Evolutionary conservation across 2,888 invertebrate genomes (phyloP), one percentile per base, ranked within the genome.

Genomic region (Sialis fuliginosa): DNA sequence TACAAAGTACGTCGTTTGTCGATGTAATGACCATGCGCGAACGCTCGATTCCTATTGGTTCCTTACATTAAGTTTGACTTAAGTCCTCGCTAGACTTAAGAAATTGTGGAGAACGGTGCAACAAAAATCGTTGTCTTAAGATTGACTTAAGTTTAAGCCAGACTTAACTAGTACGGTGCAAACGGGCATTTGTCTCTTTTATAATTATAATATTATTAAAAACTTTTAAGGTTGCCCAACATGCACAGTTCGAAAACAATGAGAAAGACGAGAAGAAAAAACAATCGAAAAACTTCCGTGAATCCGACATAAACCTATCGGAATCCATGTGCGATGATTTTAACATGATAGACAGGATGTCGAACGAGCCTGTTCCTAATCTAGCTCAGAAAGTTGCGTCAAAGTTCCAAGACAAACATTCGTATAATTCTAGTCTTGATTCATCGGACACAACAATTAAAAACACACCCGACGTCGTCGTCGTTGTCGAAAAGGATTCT

Each of bases 241-340:
- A 83, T 54, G 82, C 84, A 0, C 81, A 82, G 57, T 81, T 82
- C 49, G 82, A 85, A 56, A 82, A 85, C 58, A 74, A 77, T 0
- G 79, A 78, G 51, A 71, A 71, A 52, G 67, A 67, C 22, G 66
- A 68, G 30, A 77, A 78, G 40, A 76, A 77, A 41, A 72, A 72
- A 53, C 66, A 37, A 7, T 42, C 37, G 10, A 33, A 33, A 1
- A 32, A 10, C n/a, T 13, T 33, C 42, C 62, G 60, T 49, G 62
- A 61, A 10, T 52, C 57, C 1, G 63, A 64, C 53, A 52, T 58
- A 40, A 55, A 59, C 49, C 59, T 59, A 39, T 60, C 61, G 6
- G 64, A 65, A 33, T 63, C 61, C 33, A 58, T 61, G n/a, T 63
- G 62, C 48, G 66, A 67, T 30, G 66, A 67, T 49, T 46, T 62